A percentile compares a stretch with the other conserved stretches of the same genome.
Conservation (phyloP, 2,113 vertebrate species). For the Lepus europaeus region DNA sequence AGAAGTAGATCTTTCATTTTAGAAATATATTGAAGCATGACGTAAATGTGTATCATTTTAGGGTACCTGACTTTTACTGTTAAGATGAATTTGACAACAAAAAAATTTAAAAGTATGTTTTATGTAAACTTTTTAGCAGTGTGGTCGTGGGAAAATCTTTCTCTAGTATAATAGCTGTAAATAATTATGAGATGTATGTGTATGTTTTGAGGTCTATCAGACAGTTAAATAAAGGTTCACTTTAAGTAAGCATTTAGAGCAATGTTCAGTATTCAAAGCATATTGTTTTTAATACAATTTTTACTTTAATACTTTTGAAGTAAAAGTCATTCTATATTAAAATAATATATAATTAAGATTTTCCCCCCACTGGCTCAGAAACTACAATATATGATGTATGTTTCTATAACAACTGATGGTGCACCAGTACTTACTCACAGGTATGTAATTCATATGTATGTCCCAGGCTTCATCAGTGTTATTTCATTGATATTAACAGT, state of each 20-base stretch:
- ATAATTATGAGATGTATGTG: background rate
- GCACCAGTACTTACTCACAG: background rate
- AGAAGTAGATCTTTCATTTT: conserved; percentile 34
- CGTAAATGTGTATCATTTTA: background rate
- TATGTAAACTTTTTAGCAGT: background rate
- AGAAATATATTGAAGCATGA: conserved; percentile 11
- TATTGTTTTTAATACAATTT: background rate
- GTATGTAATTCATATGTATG: too few relatives aligned
- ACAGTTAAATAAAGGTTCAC: background rate
- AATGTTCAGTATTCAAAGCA: background rate
- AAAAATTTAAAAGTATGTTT: background rate
- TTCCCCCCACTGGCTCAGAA: background rate
- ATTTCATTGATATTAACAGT: background rate
- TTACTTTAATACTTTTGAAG: conserved; percentile 9
- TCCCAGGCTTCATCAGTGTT: background rate
- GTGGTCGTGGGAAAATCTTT: background rate
- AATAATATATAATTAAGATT: background rate
- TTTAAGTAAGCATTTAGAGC: conserved; percentile 41
- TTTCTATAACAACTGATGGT: background rate
- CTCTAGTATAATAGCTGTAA: background rate
- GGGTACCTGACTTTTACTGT: background rate
- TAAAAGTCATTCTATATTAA: background rate
- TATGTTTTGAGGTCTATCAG: background rate
- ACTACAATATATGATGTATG: background rate
- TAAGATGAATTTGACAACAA: conserved; percentile 12